Evolutionary conservation across 2,113 vertebrate species (phyloP), one percentile per base, ranked within the genome.

Genomic region (Atractosteus spatula): DNA sequence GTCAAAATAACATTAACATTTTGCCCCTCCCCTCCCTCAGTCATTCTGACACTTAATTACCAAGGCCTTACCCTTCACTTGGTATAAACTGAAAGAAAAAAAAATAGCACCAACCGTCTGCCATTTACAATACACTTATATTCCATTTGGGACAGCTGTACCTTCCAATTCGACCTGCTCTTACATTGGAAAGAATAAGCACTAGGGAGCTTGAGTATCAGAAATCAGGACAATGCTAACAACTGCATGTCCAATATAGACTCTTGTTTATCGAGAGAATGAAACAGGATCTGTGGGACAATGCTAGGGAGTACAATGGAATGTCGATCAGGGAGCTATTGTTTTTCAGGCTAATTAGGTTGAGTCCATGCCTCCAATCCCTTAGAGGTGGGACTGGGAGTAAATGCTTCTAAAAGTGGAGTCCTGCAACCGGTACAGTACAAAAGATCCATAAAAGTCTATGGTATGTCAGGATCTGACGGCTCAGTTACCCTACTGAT

Each of bases 331-430:
- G 85, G 87, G 89, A 86, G 84, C 88, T 93, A 92, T 93, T 92
- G 91, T 93, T 93, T 93, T 92, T 90, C 90, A 90, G 82, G 85
- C 81, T 92, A 93, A 92, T 93, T 93, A 90, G 89, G 78, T 79
- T 69, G 65, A 66, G 76, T 73, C 67, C 80, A 80, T 85, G 77
- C 81, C 79, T 76, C 77, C 41, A 45, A 85, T 83, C 86, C 84
- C 86, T 83, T 81, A 14, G 83, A 84, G 81, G 82, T 75, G 73
- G 75, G 59, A 44, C 77, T 73, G 81, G 81, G 45, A 8, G 85
- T 79, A 85, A 82, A 72, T 43, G 82, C 74, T 68, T 82, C 90
- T 92, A 92, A 89, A 93, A 89, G 87, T 71, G 86, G 87, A 82
- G 62, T 71, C 80, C 73, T 72, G 73, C 80, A 66, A 76, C 80